Base-by-base conservation (phyloP, 2,888 invertebrate species). In the Nipponacmea schrenckii region DNA sequence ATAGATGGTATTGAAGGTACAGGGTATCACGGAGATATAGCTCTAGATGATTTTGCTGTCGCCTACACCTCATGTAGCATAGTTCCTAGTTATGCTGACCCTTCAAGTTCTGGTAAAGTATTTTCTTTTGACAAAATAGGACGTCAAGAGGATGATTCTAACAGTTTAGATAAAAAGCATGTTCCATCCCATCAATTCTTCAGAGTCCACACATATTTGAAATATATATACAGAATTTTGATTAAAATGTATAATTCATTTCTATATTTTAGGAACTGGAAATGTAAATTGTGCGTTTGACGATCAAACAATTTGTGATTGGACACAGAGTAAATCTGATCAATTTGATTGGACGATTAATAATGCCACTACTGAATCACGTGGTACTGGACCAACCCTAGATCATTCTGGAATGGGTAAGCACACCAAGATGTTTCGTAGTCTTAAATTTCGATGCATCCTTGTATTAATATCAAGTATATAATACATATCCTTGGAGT, bases 281-380 rank as follows among this genome's bases (percentile, higher is more conserved):
- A 63, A 20, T 62, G 69, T 69, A 8, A 68, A 69, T 48, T 87
- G 87, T 75, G 73, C 78, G 68, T 87, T 87, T 82, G 87, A 87
- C 62, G 68, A 67, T 39, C 79, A 79, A 65, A 74, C 56, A 20
- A 67, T 78, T 31, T 87, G 87, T 68, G 73, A 70, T 10, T 87
- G 83, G 81, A 75, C 67, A 7, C 82, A 85, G 71, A 81, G 82
- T 69, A 39, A 66, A 10, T 72, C 70, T 5, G 84, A 84, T 66
- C 74, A 80, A 31, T 81, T 83, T 65, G 77, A 84, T 71, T 87
- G 87, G 87, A 78, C 79, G 12, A 62, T 80, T 14, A 75, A 73
- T 39, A 73, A 73, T 62, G 80, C 79, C 2, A 64, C 75, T 3
- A 81, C 81, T 0, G 70, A 75, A 3, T 77, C 78, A 62, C 15